Base-by-base conservation (phyloP, 2,113 vertebrate species). In the Lycaon pictus region DNA sequence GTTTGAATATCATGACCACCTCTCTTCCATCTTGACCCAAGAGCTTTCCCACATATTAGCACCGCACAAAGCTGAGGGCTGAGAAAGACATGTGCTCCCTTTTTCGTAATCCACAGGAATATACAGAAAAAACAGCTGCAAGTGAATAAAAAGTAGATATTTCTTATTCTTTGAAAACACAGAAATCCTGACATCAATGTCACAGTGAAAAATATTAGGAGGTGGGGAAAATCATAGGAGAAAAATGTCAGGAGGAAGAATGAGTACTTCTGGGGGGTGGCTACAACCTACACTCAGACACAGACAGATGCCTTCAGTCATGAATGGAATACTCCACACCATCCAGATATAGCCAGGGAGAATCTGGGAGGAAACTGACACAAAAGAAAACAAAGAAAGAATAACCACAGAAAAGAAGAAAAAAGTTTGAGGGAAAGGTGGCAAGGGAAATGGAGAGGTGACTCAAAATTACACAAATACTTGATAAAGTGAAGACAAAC, bases 401-500 rank as follows among this genome's bases (percentile, higher is more conserved):
- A 22, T 32, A 92, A 63, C 19, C n/a, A 35, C 67, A 16, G 69
- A 23, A 51, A 87, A 90, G 53, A 56, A 87, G 20, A 84, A 53
- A 72, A 79, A 13, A 7, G 4, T 80, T 71, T 53, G 15, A 88
- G 48, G 55, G 37, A 87, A 87, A 22, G 1, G 6, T 27, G 56
- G 19, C 51, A 67, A 83, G 69, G 43, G 48, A 55, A 67, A 55
- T 65, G 35, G 53, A 72, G 67, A 60, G 23, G 56, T 58, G 48
- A 67, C n/a, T 55, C 32, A 72, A 55, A 32, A 58, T 62, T 37
- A 67, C 69, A 53, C 25, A 58, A 92, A 86, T 29, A 92, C 11
- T 51, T 67, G 56, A 48, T 77, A 87, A 96, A 88, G 51, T n/a
- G 76, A 88, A 88, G 93, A 71, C 20, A 87, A 88, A 95, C 35